Evolutionary conservation across 2,113 vertebrate genomes (phyloP), one percentile per base, ranked within the genome.

Genomic region (Xiphophorus hellerii): DNA sequence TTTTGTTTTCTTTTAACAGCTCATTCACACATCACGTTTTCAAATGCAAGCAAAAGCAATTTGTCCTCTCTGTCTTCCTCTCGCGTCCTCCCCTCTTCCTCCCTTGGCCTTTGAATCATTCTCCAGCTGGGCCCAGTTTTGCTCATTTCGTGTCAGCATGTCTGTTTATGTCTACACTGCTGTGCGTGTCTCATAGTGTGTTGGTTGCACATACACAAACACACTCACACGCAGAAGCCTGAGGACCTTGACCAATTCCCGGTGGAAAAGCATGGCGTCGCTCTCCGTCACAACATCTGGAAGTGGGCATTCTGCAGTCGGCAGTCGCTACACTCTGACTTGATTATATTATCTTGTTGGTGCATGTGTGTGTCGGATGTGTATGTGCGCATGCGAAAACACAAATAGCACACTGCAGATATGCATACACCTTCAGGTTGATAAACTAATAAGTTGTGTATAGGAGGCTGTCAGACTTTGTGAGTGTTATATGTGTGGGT

Each of bases 261-360:
- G 89, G 93, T 85, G 90, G 95, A 95, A 93, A 94, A 93, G 69
- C 72, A 93, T 94, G 92, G 94, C 94, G 92, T 92, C 93, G 88
- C 94, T 88, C 92, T 95, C 94, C 89, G 92, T 96, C 94, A 94
- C 88, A 82, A 97, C 98, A 99, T 98, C 97, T 99, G 97, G 97
- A 98, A 97, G 93, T 91, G 94, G 95, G 96, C 94, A 92, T 95
- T 95, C 92, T 94, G 93, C 94, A 96, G 94, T 93, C 91, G 88
- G 94, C 96, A 95, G 95, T 94, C 96, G 51, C 95, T 96, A 92
- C 92, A 92, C 96, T 95, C 96, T 95, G 95, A 94, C 95, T 96
- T 97, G 95, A 96, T 95, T 94, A 95, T 95, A 95, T 95, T 96
- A 95, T 95, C 95, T 95, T 91, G 94, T 95, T 91, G 89, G 93